Evolutionary conservation across 1,140 invertebrate genomes (phyloP).

Genomic region (Leptinotarsa undecemlineata): DNA sequence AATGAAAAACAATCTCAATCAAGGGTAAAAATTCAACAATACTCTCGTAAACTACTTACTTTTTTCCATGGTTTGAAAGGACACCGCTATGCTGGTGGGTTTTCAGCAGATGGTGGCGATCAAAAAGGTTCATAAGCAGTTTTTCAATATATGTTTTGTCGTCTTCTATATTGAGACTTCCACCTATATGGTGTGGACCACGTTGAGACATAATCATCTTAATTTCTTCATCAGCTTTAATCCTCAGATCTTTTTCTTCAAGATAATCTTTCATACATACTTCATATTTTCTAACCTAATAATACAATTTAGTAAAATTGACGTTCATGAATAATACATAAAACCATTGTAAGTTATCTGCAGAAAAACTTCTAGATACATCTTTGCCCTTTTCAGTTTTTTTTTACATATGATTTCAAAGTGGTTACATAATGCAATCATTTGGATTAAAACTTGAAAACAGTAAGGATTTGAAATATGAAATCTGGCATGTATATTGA

Average conservation of each 20-base stretch:
- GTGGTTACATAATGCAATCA: no score
- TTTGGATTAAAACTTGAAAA: no score
- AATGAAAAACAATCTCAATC: no score
- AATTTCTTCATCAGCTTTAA: constrained; percentile 20
- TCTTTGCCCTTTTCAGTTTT: no score
- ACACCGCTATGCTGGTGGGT: constrained; percentile 35
- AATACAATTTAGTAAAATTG: no score
- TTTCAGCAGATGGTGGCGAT: constrained; percentile 42
- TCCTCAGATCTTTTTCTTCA: neutral
- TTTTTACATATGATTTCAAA: no score
- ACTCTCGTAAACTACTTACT: constrained; percentile 10
- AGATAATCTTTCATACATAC: constrained; percentile 10
- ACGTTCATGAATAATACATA: no score
- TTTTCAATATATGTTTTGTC: constrained; percentile 19
- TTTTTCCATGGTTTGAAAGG: constrained; percentile 28
- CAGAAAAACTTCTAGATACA: no score
- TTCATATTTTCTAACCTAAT: constrained; percentile 12
- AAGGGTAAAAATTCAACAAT: neutral
- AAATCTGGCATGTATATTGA: no score
- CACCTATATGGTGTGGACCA: neutral
- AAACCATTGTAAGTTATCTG: no score
- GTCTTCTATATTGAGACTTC: neutral
- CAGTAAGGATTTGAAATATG: no score
- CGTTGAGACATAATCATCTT: neutral
- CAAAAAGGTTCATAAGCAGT: constrained; percentile 36